Percentiles rank a stretch among this genome's conserved stretches.
These are phyloP conservation scores for Anser brachyrhynchus DNA, from an alignment of 2,113 vertebrate genomes.

Conservation along the genomic window DNA sequence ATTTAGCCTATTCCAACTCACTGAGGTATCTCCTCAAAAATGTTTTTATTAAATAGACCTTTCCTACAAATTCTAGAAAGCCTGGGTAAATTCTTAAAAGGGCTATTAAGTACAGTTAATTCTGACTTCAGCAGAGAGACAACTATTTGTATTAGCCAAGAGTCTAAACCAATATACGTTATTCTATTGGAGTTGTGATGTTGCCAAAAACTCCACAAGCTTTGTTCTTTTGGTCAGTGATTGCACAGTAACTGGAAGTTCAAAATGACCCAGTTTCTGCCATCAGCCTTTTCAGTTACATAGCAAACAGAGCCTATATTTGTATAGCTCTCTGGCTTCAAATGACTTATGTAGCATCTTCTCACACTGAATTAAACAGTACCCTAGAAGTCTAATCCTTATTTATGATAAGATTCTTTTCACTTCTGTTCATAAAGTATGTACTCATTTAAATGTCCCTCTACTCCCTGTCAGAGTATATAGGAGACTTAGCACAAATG, in stretches of 20 bases:
- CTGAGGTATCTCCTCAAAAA: neutral
- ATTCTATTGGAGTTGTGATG: neutral
- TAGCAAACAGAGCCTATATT: slow-evolving; percentile 4
- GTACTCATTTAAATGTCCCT: slow-evolving; percentile 33
- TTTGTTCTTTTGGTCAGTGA: neutral
- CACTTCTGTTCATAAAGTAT: slow-evolving; percentile 9
- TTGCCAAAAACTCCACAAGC: neutral
- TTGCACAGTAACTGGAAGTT: neutral
- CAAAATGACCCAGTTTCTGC: slow-evolving; percentile 10
- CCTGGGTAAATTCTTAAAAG: neutral
- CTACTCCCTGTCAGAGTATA: neutral
- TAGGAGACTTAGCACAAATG: slow-evolving; percentile 8
- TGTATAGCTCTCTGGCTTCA: slow-evolving; percentile 15
- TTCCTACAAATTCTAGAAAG: neutral
- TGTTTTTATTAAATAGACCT: neutral
- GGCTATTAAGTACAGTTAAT: neutral
- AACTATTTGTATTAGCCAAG: neutral
- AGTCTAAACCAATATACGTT: neutral
- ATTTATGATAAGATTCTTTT: slow-evolving; percentile 60
- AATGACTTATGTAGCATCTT: slow-evolving; percentile 14
- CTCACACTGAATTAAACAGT: slow-evolving; percentile 42
- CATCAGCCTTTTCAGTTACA: neutral
- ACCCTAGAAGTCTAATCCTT: slow-evolving; percentile 37
- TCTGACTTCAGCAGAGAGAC: neutral
- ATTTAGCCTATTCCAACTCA: neutral